A percentile compares a stretch with the other conserved stretches of the same genome.
phyloP scores from a whole-genome alignment of 1,140 invertebrate genomes.

The Leguminivora glycinivorella region DNA sequence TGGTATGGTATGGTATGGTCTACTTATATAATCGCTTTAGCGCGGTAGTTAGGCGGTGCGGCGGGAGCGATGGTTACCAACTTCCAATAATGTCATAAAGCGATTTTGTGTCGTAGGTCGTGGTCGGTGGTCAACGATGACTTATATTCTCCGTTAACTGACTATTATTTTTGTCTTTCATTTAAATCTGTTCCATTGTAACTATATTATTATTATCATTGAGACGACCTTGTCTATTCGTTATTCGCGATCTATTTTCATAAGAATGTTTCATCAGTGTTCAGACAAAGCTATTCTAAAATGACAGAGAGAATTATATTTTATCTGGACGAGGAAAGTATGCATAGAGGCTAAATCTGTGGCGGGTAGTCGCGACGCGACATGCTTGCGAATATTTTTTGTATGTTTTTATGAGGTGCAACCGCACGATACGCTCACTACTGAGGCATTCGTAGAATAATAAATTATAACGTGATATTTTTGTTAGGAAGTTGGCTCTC shows the following conservation, averaged over 20 bases:
- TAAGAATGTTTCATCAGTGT: conserved; percentile 43
- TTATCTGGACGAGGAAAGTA: conserved; percentile 40
- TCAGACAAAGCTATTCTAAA: conserved; percentile 40
- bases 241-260: conserved; percentile 23
- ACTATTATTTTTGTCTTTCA: background rate
- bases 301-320: conserved; percentile 41
- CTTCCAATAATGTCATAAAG: background rate
- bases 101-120: conserved; percentile 27
- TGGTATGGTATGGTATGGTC: background rate
- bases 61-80: background rate
- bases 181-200: conserved; percentile 25
- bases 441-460: conserved; percentile 69
- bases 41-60: background rate
- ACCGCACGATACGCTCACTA: conserved; percentile 61
- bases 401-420: conserved; percentile 75
- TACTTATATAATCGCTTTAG: background rate
- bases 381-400: conserved; percentile 60
- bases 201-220: conserved; percentile 27
- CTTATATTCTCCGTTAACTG: background rate
- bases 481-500: conserved; percentile 67
- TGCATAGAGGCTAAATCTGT: conserved; percentile 52
- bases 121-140: background rate
- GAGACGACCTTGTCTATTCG: conserved; percentile 21
- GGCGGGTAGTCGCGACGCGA: conserved; percentile 40
- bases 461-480: conserved; percentile 76